These are phyloP conservation scores for Agrochola circellaris DNA, from an alignment of 2,888 invertebrate genomes.

Conservation along the genomic window DNA sequence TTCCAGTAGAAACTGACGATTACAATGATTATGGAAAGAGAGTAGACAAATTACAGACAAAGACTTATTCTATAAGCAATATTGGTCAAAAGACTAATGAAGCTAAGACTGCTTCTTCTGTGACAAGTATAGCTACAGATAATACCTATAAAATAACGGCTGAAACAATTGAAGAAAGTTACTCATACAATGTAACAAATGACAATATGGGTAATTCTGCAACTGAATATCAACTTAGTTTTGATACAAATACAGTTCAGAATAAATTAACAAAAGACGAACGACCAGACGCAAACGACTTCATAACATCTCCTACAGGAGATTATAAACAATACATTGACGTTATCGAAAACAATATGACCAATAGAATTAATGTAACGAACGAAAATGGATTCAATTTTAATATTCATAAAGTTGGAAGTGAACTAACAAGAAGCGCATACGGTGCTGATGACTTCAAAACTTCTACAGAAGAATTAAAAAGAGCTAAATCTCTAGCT, in stretches of 20 bases:
- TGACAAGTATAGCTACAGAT: background rate
- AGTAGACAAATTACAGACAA: constrained; percentile 27
- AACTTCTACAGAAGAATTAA: constrained; percentile 64
- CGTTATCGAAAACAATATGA: background rate
- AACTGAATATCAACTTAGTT: constrained; percentile 22
- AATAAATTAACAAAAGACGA: constrained; percentile 2
- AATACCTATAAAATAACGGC: constrained; percentile 12
- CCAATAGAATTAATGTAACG: background rate
- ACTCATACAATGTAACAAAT: background rate
- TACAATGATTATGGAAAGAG: constrained; percentile 25
- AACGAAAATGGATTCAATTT: constrained; percentile 37
- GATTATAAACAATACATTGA: constrained; percentile 6
- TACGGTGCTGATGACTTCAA: constrained; percentile 37
- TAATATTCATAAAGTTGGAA: background rate
- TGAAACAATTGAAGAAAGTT: constrained; percentile 22
- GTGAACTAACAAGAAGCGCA: constrained; percentile 37
- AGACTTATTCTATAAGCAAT: constrained; percentile 24
- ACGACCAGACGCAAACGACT: background rate
- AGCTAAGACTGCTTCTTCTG: constrained; percentile 18
- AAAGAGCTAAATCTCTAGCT: constrained; percentile 74
- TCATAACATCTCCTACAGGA: background rate
- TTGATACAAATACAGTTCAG: background rate
- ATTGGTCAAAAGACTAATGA: constrained; percentile 17
- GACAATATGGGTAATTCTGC: background rate
- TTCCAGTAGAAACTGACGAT: constrained; percentile 2